Evolutionary conservation across 2,888 invertebrate genomes (phyloP), one percentile per base, ranked within the genome.

Genomic region (Harpalus rufipes): DNA sequence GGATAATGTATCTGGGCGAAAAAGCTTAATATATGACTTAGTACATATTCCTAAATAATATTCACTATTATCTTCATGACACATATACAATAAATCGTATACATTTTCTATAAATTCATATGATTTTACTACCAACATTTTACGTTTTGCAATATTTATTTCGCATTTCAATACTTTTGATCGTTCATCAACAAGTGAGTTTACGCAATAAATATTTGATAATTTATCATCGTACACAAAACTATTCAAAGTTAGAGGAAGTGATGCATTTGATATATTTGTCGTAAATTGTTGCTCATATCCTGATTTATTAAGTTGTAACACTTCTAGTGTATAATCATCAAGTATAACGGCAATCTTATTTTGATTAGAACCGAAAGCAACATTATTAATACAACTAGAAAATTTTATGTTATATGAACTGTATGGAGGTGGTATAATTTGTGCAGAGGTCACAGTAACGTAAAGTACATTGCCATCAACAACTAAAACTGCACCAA

Each of bases 381-480:
- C 51, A n/a, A 84, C 76, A 65, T 32, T 8, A 51, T 84, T 84
- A 16, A 84, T 56, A 21, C 61, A 65, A 25, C 51, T 56, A 10
- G 61, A 63, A 10, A 84, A 84, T 14, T 84, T 8, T 41, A 84
- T 84, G 0, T 78, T 56, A n/a, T 84, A 84, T 5, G 76, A 63
- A 16, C 51, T 32, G n/a, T 61, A 76, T n/a, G 84, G 84, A 6
- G 78, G 78, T 14, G 84, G 84, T 6, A 84, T 65, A 1, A 84
- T 63, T 32, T 63, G 63, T 1, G 21, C 63, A 12, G 25, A 44
- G 21, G 84, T 84, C 5, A 78, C 21, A 12, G 84, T 78, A 0
- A 84, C 44, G 10, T 51, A 51, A 63, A 84, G 78, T 7, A 25
- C 32, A n/a, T 44, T 51, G 12, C 84, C 84, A 25, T 78, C 84